Evolutionary conservation across 2,797 vertebrate genomes (phyloP).

Genomic region (Syndactyla subalaris): DNA sequence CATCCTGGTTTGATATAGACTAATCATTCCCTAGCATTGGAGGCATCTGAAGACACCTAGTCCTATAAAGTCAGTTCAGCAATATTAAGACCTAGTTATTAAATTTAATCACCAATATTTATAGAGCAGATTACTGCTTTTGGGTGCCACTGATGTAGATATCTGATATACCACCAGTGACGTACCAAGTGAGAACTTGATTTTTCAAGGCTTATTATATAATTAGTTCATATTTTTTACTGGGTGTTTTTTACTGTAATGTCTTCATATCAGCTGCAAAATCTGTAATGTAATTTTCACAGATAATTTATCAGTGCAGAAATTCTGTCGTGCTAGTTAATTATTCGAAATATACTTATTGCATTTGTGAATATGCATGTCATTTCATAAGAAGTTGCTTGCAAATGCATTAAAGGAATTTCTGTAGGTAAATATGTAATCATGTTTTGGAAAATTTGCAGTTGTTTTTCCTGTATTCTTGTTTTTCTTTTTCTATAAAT

Average conservation of each 20-base stretch:
- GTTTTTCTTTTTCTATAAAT: neutral
- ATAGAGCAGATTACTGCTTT: conserved; percentile 19
- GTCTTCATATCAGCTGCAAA: conserved; percentile 33
- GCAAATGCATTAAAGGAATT: neutral
- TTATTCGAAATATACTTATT: neutral
- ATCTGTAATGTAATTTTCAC: conserved; percentile 44
- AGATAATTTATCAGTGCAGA: conserved; percentile 31
- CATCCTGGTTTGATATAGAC: neutral
- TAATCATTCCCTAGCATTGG: neutral
- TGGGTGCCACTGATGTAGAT: neutral
- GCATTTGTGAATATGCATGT: conserved; percentile 23
- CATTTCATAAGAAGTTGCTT: neutral
- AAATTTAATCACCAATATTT: conserved; percentile 52
- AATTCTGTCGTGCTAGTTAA: conserved; percentile 17
- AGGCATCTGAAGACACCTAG: neutral
- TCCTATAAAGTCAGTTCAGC: neutral
- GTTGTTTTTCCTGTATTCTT: neutral
- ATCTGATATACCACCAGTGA: conserved; percentile 27
- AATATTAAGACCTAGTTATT: conserved; percentile 51
- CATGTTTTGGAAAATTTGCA: neutral
- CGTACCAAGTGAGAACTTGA: conserved; percentile 4
- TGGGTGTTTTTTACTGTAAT: conserved; percentile 31
- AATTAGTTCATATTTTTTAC: conserved; percentile 38
- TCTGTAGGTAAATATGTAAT: neutral
- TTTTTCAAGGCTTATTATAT: conserved; percentile 52